Evolutionary conservation across 2,113 vertebrate genomes (phyloP).

Genomic region (Platichthys stellatus): DNA sequence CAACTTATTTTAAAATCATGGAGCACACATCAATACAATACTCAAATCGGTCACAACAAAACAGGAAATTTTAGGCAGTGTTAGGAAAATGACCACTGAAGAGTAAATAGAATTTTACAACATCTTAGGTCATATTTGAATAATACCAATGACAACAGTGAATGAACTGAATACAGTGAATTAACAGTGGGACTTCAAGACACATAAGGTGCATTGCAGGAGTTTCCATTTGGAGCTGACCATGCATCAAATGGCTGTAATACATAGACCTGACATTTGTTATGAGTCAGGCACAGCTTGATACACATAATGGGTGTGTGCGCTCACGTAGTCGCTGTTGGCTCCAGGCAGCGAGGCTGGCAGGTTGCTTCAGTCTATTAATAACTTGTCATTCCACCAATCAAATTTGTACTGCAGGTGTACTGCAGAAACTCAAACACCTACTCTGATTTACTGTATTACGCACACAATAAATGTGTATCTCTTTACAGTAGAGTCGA

Average conservation of each 20-base stretch:
- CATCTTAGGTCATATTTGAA: neutral
- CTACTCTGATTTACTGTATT: slow-evolving; percentile 11
- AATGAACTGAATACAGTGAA: slow-evolving; percentile 28
- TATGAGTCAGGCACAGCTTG: slow-evolving; percentile 68
- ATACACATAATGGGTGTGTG: slow-evolving; percentile 32
- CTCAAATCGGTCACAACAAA: no score
- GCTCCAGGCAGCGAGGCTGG: slow-evolving; percentile 49
- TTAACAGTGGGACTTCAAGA: slow-evolving; percentile 24
- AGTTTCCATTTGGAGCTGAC: slow-evolving; percentile 40
- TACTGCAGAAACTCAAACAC: slow-evolving; percentile 21
- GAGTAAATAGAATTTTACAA: no score
- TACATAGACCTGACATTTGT: slow-evolving; percentile 63
- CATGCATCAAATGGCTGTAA: slow-evolving; percentile 50
- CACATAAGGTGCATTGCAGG: slow-evolving; percentile 42
- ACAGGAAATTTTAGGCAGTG: no score
- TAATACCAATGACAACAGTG: neutral
- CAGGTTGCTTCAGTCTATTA: slow-evolving; percentile 66
- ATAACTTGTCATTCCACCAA: slow-evolving; percentile 59
- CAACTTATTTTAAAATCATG: neutral
- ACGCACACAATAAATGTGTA: slow-evolving; percentile 1
- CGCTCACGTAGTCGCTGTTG: slow-evolving; percentile 29
- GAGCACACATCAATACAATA: neutral
- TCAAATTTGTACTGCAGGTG: slow-evolving; percentile 36
- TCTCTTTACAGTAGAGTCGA: neutral
- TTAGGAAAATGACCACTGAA: neutral